Conservation (phyloP, 2,113 vertebrate species). For the Tauraco erythrolophus region DNA sequence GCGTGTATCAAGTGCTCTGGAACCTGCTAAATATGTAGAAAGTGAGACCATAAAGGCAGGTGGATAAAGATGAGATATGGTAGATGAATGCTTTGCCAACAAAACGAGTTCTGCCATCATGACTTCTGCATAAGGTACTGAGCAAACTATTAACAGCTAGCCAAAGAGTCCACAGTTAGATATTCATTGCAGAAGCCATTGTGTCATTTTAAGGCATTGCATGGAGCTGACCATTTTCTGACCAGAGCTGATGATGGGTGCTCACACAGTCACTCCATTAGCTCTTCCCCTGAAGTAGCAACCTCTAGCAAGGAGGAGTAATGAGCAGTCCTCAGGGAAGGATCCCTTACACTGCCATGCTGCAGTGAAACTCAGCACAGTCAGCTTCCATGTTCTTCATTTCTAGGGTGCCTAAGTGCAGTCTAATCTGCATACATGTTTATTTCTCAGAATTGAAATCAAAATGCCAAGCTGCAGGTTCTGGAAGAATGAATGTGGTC, state of each 20-base stretch:
- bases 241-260: too few relatives aligned
- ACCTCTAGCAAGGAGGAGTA: not conserved
- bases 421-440: not conserved
- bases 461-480: not conserved
- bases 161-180: not conserved
- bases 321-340: not conserved
- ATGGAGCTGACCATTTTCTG: fast-evolving
- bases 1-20: not conserved
- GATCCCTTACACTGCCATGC: not conserved
- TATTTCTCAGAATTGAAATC: not conserved
- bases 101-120: not conserved
- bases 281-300: not conserved
- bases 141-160: not conserved
- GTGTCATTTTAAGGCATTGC: not conserved
- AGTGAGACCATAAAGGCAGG: not conserved
- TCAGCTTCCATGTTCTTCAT: not conserved
- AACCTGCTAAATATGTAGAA: not conserved
- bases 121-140: not conserved
- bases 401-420: not conserved
- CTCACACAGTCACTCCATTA: not conserved
- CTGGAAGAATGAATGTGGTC: not conserved
- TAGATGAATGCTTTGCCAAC: not conserved
- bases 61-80: not conserved
- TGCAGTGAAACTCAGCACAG: not conserved
- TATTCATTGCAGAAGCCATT: not conserved